Conservation (phyloP, 2,113 vertebrate genomes). For the Tapirus terrestris region DNA sequence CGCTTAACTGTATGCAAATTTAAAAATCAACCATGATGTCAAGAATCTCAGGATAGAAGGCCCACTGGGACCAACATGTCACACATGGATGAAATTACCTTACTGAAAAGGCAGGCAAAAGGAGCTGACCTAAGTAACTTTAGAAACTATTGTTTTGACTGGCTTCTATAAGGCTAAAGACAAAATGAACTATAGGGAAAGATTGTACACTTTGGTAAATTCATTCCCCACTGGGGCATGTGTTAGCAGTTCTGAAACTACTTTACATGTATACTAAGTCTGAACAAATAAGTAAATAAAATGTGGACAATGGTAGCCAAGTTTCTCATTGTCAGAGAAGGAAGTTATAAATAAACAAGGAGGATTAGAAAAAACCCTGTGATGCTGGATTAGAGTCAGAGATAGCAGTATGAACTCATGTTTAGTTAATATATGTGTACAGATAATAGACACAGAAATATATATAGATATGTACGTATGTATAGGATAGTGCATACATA, state of each 20-base stretch:
- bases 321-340: background rate
- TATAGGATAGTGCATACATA: background rate
- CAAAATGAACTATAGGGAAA: background rate
- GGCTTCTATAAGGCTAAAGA: background rate
- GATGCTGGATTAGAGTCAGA: background rate
- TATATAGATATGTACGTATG: background rate
- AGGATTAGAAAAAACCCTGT: background rate
- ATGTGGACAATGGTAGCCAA: background rate
- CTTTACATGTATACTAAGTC: background rate
- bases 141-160: background rate
- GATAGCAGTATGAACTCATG: background rate
- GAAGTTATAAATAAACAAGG: background rate
- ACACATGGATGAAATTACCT: no score
- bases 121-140: background rate
- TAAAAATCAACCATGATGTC: background rate
- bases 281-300: background rate
- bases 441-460: background rate
- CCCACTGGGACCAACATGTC: accelerated
- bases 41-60: background rate
- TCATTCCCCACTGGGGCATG: accelerated
- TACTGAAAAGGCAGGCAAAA: background rate
- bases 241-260: background rate
- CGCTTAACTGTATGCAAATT: background rate
- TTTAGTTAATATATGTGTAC: background rate
- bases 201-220: background rate